A percentile compares a stretch with the other conserved stretches of the same genome.
Conservation (phyloP, 2,888 invertebrate species). For the Sinodicranocentrus sp. region DNA sequence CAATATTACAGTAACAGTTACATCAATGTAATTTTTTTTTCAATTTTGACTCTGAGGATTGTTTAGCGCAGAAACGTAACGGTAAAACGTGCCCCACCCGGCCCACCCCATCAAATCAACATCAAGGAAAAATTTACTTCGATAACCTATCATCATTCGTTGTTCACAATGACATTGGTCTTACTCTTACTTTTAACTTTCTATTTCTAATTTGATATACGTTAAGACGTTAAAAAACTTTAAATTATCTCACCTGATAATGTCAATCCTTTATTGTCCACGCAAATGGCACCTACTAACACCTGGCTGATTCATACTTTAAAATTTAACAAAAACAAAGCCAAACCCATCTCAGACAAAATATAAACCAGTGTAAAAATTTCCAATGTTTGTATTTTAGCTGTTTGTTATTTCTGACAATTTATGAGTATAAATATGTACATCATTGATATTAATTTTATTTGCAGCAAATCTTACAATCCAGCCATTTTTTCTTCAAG, state of each 20-base stretch:
- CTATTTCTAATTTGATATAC: too few species aligned
- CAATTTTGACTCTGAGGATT: too few species aligned
- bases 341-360: not conserved
- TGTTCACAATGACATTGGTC: too few species aligned
- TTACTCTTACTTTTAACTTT: too few species aligned
- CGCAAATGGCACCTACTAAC: slow-evolving; percentile 75
- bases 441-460: slow-evolving; percentile 11
- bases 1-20: too few species aligned
- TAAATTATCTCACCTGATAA: slow-evolving; percentile 71
- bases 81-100: too few species aligned
- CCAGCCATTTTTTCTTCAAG: slow-evolving; percentile 71
- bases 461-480: slow-evolving; percentile 54
- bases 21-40: too few species aligned
- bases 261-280: slow-evolving; percentile 73
- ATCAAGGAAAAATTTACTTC: too few species aligned
- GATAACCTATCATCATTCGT: too few species aligned
- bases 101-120: too few species aligned
- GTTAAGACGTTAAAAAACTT: too few species aligned
- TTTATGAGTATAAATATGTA: not conserved
- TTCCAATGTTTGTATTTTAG: not conserved
- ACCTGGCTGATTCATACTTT: slow-evolving; percentile 69
- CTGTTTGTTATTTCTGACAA: not conserved
- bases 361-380: not conserved
- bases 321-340: slow-evolving; percentile 6
- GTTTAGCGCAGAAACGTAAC: too few species aligned